These are phyloP conservation scores for Sarcophaga peregrina DNA, from an alignment of 1,140 invertebrate species.

Conservation along the genomic window DNA sequence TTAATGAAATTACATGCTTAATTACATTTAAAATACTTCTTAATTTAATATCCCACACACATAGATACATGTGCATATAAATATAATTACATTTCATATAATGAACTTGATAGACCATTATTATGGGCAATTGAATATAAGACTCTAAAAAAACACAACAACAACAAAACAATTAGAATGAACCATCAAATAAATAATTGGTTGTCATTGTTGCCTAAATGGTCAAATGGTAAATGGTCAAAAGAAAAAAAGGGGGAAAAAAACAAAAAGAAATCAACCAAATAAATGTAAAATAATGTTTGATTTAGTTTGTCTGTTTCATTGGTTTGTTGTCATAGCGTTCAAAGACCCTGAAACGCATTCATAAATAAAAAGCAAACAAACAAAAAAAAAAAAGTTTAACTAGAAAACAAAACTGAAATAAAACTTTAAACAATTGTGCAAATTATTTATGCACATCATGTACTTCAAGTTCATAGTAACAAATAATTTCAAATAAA, in stretches of 20 bases:
- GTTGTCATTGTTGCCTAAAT: background rate
- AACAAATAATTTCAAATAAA: background rate
- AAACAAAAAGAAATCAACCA: background rate
- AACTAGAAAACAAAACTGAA: background rate
- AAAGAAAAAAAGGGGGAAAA: background rate
- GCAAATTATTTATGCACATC: conserved; percentile 16
- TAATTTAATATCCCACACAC: background rate
- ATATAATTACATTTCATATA: conserved; percentile 5
- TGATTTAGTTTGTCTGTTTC: background rate
- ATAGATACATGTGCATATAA: background rate
- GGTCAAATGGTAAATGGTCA: background rate
- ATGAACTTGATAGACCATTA: background rate
- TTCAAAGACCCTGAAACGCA: conserved; percentile 41
- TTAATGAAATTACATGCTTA: background rate
- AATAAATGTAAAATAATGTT: no score
- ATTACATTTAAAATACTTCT: background rate
- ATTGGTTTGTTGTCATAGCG: background rate
- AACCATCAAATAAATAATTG: conserved; percentile 15
- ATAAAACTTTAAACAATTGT: background rate
- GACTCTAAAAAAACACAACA: no score
- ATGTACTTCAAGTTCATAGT: conserved; percentile 35
- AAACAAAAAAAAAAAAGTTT: background rate
- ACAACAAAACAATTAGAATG: background rate
- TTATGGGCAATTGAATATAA: background rate
- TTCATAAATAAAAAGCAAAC: background rate